Evolutionary conservation across 2,113 vertebrate genomes (phyloP).

Genomic region (Plestiodon gilberti): DNA sequence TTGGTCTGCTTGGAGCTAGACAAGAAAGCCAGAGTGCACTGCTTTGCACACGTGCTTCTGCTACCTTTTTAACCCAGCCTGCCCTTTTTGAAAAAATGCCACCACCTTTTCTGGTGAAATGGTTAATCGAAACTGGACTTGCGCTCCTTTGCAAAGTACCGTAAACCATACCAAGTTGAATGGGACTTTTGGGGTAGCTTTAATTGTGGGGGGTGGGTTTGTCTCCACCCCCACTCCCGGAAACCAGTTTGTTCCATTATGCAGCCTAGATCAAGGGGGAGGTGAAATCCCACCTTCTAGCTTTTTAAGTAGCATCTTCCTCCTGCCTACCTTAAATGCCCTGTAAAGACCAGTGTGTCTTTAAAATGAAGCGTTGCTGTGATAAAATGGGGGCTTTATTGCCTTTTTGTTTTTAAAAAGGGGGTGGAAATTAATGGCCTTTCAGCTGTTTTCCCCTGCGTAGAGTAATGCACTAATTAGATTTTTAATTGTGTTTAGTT

Average conservation of each 20-base stretch:
- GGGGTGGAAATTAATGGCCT: background rate
- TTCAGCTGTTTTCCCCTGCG: background rate
- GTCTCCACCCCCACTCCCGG: background rate
- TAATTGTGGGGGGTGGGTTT: background rate
- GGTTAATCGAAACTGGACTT: background rate
- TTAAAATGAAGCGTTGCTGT: background rate
- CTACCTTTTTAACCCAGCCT: background rate
- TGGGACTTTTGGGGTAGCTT: background rate
- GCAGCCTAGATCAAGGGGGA: background rate
- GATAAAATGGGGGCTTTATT: accelerated
- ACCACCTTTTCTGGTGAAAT: too few species aligned
- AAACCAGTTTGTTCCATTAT: background rate
- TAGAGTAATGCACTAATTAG: too few species aligned
- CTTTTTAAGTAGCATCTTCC: background rate
- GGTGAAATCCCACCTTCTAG: background rate
- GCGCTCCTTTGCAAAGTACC: background rate
- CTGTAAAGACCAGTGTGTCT: background rate
- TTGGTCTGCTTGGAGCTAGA: too few species aligned
- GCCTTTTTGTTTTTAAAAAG: background rate
- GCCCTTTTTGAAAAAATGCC: background rate
- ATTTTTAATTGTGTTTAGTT: background rate
- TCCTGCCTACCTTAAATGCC: constrained; percentile 33
- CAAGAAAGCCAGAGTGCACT: too few species aligned
- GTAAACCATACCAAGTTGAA: background rate
- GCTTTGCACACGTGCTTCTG: constrained; percentile 24